A percentile compares a stretch with the other conserved stretches of the same genome.
Evolutionary conservation across 2,113 vertebrate genomes (phyloP).

Genomic region (Aepyceros melampus): DNA sequence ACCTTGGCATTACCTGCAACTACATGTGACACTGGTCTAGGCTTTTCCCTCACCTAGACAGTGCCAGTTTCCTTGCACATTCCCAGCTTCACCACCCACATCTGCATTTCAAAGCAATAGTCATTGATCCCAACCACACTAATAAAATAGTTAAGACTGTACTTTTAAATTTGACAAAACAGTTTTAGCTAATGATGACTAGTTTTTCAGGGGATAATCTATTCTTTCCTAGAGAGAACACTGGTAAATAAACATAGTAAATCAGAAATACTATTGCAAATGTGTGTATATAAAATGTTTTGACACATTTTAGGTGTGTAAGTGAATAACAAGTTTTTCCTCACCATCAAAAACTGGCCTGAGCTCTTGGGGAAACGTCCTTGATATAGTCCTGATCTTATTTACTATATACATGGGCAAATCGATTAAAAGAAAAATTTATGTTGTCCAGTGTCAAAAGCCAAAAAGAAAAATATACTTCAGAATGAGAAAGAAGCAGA

Average conservation of each 20-base stretch:
- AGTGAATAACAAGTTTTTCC: not conserved
- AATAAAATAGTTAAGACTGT: not conserved
- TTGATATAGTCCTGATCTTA: not conserved
- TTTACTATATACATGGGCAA: not conserved
- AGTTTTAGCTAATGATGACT: not conserved
- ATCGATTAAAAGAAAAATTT: slow-evolving; percentile 20
- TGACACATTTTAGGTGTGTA: not conserved
- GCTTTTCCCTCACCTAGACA: not conserved
- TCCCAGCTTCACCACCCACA: not conserved
- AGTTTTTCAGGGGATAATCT: not conserved
- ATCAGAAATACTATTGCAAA: slow-evolving; percentile 8
- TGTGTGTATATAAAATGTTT: not conserved
- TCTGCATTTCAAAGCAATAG: not conserved
- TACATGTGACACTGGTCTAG: not conserved
- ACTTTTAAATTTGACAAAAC: not conserved
- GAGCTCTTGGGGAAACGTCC: not conserved
- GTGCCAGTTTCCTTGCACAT: not conserved
- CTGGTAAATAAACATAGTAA: not conserved
- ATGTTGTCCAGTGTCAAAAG: not conserved
- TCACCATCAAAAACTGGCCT: not conserved
- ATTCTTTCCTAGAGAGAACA: not conserved
- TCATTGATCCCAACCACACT: not conserved
- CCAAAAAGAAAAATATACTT: slow-evolving; percentile 27
- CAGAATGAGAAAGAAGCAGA: slow-evolving; percentile 20
- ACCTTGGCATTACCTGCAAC: not conserved